Evolutionary conservation across 2,113 vertebrate species (phyloP).

Genomic region (Emydocephalus ijimae): DNA sequence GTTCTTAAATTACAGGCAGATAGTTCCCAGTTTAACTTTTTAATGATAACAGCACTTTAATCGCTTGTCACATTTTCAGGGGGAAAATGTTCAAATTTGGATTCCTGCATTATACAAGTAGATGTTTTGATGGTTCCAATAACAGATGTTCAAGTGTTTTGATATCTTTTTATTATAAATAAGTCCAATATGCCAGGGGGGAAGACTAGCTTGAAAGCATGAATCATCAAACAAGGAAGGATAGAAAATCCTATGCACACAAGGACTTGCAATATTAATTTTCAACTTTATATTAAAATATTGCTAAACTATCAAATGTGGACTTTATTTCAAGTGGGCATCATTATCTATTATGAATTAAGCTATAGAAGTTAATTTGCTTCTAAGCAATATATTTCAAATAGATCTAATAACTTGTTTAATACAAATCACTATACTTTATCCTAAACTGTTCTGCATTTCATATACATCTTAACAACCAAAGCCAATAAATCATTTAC

Average conservation of each 20-base stretch:
- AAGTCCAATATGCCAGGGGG: background rate
- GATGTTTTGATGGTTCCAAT: background rate
- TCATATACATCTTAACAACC: background rate
- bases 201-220: background rate
- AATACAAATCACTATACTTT: background rate
- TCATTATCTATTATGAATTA: background rate
- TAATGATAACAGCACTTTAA: background rate
- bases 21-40: background rate
- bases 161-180: background rate
- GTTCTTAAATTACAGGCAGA: background rate
- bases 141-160: background rate
- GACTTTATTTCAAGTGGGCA: background rate
- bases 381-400: constrained; percentile 20
- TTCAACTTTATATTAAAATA: background rate
- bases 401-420: background rate
- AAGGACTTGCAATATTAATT: background rate
- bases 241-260: background rate
- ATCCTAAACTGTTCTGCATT: background rate
- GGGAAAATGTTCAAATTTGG: background rate
- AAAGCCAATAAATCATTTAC: background rate
- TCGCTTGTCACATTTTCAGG: background rate
- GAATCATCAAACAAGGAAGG: background rate
- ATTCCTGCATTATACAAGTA: background rate
- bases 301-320: background rate
- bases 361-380: background rate